Conservation (phyloP, 2,888 invertebrate genomes). For the Diloba caeruleocephala region DNA sequence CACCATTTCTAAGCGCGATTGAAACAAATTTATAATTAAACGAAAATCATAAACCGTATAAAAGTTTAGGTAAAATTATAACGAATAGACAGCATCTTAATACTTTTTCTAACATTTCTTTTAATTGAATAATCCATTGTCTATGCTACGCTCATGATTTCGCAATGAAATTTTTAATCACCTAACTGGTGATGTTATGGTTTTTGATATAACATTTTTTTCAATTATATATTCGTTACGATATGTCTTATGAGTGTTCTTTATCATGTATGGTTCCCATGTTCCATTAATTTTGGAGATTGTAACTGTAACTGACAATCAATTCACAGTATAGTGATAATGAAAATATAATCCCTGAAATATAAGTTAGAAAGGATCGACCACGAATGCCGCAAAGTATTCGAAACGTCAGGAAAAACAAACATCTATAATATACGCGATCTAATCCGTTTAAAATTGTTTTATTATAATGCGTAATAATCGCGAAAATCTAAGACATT, state of each 20-base stretch:
- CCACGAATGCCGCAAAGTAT: too few relatives aligned
- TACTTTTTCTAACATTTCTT: slow-evolving; percentile 23
- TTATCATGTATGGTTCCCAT: slow-evolving; percentile 42
- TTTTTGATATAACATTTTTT: slow-evolving; percentile 38
- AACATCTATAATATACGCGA: too few relatives aligned
- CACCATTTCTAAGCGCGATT: slow-evolving; percentile 17
- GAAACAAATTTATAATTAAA: slow-evolving; percentile 50
- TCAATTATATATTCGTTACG: slow-evolving; percentile 61
- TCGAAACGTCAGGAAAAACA: too few relatives aligned
- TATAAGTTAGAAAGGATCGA: too few relatives aligned
- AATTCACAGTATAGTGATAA: not conserved
- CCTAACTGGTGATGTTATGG: slow-evolving; percentile 34
- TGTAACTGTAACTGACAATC: slow-evolving; percentile 27
- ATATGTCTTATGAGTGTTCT: slow-evolving; percentile 42
- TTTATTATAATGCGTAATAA: too few relatives aligned
- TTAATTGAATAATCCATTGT: slow-evolving; percentile 56
- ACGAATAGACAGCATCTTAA: slow-evolving; percentile 21
- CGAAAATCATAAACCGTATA: slow-evolving; percentile 49
- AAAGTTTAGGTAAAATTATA: slow-evolving; percentile 28
- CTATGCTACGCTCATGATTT: slow-evolving; percentile 52
- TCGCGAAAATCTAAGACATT: too few relatives aligned
- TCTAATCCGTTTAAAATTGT: too few relatives aligned
- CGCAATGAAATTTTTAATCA: slow-evolving; percentile 54
- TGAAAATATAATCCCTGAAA: too few relatives aligned
- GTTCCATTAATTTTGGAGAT: slow-evolving; percentile 19